Base-by-base conservation (phyloP, 2,888 invertebrate species). In the Tetanocera ferruginea region DNA sequence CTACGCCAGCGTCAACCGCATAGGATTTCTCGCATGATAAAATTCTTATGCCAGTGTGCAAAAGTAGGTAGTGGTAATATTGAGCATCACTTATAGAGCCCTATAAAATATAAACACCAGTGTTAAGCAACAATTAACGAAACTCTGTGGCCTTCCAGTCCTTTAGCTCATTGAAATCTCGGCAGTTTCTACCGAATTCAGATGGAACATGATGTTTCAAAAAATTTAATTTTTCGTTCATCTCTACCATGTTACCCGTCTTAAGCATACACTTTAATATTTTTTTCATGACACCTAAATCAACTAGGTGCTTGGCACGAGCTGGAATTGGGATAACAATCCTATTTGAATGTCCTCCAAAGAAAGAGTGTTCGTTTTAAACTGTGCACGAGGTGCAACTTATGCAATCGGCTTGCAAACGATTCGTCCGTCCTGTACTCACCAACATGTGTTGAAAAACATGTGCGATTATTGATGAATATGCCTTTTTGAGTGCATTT, bases 401-500 rank as follows among this genome's bases (percentile, higher is more conserved):
- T 60, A n/a, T 60, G 19, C 8, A 11, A 6, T 60, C 60, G 6
- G 8, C n/a, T 19, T 19, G 5, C 17, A 23, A 60, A 60, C n/a
- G 25, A 19, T 60, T 60, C 60, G 25, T 11, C 60, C 8, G 60
- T 60, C 17, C 60, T 19, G 25, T 11, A 8, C 17, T 60, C 19
- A 6, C 9, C 8, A 19, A 60, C 17, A 8, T 23, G 6, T 23
- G n/a, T 60, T 60, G 60, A 60, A 60, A 60, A 60, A 60, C 60
- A 19, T n/a, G 17, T n/a, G 5, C 60, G n/a, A 8, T n/a, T 60
- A 60, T 60, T 60, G 6, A 60, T 11, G 25, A 11, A 60, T 19
- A 60, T 23, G 6, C 60, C 60, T n/a, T 60, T n/a, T 60, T 60
- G 60, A 60, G 60, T 19, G n/a, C 60, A 60, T 60, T 60, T 60